phyloP scores from a whole-genome alignment of 2,888 invertebrate genomes.

The Drosophila merina region DNA sequence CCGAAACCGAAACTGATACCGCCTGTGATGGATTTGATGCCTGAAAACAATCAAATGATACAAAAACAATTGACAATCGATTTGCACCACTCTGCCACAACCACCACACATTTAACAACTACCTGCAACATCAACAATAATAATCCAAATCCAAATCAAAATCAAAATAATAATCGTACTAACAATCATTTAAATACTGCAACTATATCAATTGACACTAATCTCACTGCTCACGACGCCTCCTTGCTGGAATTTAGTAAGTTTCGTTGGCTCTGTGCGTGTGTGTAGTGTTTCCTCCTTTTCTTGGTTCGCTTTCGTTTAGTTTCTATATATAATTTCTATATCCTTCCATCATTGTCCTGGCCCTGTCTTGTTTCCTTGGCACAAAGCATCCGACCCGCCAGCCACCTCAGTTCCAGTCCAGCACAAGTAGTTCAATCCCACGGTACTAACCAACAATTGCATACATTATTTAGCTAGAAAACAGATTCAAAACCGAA shows the following conservation, averaged over 20 bases:
- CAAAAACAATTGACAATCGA: conserved; percentile 36
- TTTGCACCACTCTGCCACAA: conserved; percentile 61
- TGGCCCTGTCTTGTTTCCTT: conserved; percentile 21
- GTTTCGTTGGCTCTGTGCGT: conserved; percentile 76
- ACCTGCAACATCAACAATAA: conserved; percentile 55
- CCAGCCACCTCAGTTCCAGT: conserved; percentile 17
- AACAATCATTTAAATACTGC: conserved; percentile 61
- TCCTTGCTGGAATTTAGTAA: conserved; percentile 83
- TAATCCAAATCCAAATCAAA: conserved; percentile 38
- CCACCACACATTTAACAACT: conserved; percentile 60
- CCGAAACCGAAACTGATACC: not conserved
- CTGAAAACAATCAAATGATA: conserved; percentile 18
- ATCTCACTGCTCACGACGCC: conserved; percentile 65
- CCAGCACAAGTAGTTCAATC: conserved; percentile 37
- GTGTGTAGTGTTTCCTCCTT: conserved; percentile 41
- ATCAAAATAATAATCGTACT: conserved; percentile 43
- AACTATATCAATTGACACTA: conserved; percentile 61
- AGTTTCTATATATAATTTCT: conserved; percentile 15
- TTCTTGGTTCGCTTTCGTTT: conserved; percentile 19
- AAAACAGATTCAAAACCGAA: too few relatives aligned
- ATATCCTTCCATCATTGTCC: conserved; percentile 8
- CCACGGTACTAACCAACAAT: conserved; percentile 6
- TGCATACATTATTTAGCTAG: conserved; percentile 29
- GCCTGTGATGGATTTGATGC: conserved; percentile 18
- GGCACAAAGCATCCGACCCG: conserved; percentile 35